Evolutionary conservation across 37 sponge, comb jelly and placozoan genomes (phyloP), one percentile per base, ranked within the genome.

Genomic region (Dysidea cf. avara): DNA sequence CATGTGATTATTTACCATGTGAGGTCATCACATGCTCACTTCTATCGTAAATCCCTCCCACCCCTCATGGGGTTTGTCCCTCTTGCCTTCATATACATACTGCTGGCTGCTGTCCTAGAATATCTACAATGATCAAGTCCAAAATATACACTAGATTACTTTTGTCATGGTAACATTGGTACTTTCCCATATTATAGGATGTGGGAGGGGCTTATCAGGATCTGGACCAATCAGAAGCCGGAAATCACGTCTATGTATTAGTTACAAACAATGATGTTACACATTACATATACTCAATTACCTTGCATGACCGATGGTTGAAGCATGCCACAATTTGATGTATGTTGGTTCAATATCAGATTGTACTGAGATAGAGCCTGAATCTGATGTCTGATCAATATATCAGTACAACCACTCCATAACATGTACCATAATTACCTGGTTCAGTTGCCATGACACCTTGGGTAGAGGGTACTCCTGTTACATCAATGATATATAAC

Each of bases 1-100:
- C 31, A 46, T 17, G 51, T 16, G 24, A 61, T n/a, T n/a, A n/a
- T n/a, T n/a, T n/a, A n/a, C n/a, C n/a, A n/a, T n/a, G n/a, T n/a
- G n/a, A n/a, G n/a, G n/a, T n/a, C 7, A 43, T 43, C 46, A 43
- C 9, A 9, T 43, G 46, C 5, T 56, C 37, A 88, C 96, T 76
- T 95, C 78, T 17, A 95, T 90, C 40, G 90, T 77, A 59, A 90
- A 95, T 0, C 76, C 96, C 1, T 73, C 73, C 96, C 96, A 95
- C n/a, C 96, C 96, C 18, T 38, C 75, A 7, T 60, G 32, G 0
- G 96, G 96, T 3, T 22, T 52, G 25, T 56, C 17, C 49, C 72
- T 55, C n/a, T n/a, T n/a, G n/a, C n/a, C n/a, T n/a, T 13, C 67
- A n/a, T n/a, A 56, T 25, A 85, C 96, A 29, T 80, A 60, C 61